Conservation (phyloP, 2,113 vertebrate genomes). For the Podarcis raffonei region DNA sequence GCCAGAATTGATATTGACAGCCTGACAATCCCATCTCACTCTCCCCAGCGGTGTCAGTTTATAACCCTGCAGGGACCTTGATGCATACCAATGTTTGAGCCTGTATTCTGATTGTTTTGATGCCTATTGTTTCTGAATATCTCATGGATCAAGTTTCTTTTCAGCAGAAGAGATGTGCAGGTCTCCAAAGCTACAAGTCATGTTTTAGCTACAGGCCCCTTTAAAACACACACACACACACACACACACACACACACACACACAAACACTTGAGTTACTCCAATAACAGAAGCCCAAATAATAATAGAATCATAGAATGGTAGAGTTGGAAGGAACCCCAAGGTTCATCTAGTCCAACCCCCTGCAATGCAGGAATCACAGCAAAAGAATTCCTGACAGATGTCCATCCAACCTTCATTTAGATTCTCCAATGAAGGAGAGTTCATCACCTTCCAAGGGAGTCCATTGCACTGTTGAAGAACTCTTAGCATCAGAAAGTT, state of each 20-base stretch:
- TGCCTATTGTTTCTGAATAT: conserved; percentile 34
- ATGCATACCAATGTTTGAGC: conserved; percentile 35
- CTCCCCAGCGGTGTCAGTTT: conserved; percentile 37
- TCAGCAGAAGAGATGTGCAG: neutral
- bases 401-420: too few relatives aligned
- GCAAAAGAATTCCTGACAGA: too few relatives aligned
- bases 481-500: too few relatives aligned
- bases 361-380: too few relatives aligned
- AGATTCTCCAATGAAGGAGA: too few relatives aligned
- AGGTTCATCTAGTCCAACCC: too few relatives aligned
- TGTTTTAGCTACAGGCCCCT: conserved; percentile 45
- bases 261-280: neutral
- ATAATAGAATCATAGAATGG: too few relatives aligned
- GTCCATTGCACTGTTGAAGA: too few relatives aligned
- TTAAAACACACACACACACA: neutral
- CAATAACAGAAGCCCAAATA: conserved; percentile 18
- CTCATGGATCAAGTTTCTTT: conserved; percentile 40
- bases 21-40: conserved; percentile 36
- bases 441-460: too few relatives aligned
- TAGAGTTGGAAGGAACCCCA: too few relatives aligned
- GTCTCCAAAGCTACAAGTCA: conserved; percentile 47
- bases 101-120: conserved; percentile 36
- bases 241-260: neutral
- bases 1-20: conserved; percentile 60
- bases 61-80: conserved; percentile 27